A percentile compares a stretch with the other conserved stretches of the same genome.
phyloP scores from a whole-genome alignment of 2,888 invertebrate species.

The Nemotelus pantherinus region DNA sequence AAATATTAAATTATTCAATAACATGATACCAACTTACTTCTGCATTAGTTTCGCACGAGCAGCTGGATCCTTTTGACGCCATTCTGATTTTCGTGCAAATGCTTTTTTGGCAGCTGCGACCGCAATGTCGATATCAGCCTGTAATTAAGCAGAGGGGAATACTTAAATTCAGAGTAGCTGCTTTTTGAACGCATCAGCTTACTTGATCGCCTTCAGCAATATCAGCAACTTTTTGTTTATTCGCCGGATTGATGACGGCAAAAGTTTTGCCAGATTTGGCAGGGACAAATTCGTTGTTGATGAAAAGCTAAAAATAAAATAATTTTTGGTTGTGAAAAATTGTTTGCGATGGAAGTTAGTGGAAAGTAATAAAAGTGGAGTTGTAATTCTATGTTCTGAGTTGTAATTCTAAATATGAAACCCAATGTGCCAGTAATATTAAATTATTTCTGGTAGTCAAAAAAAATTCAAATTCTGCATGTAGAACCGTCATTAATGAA shows the following conservation, averaged over 20 bases:
- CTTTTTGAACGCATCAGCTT: conserved; percentile 51
- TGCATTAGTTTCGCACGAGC: conserved; percentile 77
- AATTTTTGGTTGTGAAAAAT: too few relatives aligned
- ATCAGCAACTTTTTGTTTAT: conserved; percentile 77
- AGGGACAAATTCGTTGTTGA: conserved; percentile 84
- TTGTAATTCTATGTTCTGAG: too few relatives aligned
- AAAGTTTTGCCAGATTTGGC: conserved; percentile 86
- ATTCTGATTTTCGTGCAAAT: conserved; percentile 66
- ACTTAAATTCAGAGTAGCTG: neutral
- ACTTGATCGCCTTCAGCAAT: conserved; percentile 89
- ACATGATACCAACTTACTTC: conserved; percentile 63
- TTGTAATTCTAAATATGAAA: too few relatives aligned
- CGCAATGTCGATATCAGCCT: conserved; percentile 84
- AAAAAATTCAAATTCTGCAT: too few relatives aligned
- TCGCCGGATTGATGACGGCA: conserved; percentile 83
- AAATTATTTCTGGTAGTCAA: too few relatives aligned
- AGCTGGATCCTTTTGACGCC: conserved; percentile 83
- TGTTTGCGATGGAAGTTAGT: too few relatives aligned
- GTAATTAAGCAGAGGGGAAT: neutral
- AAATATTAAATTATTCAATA: neutral
- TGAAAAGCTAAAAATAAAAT: conserved; percentile 71
- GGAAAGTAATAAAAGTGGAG: too few relatives aligned
- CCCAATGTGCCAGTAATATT: too few relatives aligned
- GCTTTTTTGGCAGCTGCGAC: conserved; percentile 84
- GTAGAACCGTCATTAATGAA: too few relatives aligned